These are phyloP conservation scores for Holocentrus rufus DNA, from an alignment of 2,797 vertebrate genomes.

Conservation along the genomic window DNA sequence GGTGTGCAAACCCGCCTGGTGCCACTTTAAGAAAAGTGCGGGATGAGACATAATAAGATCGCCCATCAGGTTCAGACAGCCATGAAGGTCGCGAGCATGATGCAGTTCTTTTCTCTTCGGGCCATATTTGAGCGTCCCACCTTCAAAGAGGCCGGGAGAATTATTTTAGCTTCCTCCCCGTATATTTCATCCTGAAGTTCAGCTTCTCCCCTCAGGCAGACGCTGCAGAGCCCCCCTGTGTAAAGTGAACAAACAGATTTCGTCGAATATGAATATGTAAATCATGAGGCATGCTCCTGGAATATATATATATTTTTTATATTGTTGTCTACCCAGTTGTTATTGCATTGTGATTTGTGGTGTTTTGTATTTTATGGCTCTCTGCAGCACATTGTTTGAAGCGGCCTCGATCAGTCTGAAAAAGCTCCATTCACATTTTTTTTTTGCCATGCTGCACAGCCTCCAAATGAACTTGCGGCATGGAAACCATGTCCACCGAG, in stretches of 20 bases:
- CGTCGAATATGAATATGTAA: slow-evolving; percentile 47
- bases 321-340: slow-evolving; percentile 10
- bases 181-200: slow-evolving; percentile 20
- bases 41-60: not conserved
- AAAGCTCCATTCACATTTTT: slow-evolving; percentile 8
- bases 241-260: slow-evolving; percentile 23
- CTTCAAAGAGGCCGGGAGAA: slow-evolving; percentile 17
- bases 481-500: slow-evolving; percentile 15
- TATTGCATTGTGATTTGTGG: slow-evolving; percentile 18
- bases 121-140: slow-evolving; percentile 22
- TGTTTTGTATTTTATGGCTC: slow-evolving; percentile 6
- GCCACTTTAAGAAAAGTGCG: no score
- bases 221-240: slow-evolving; percentile 7
- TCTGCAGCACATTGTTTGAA: slow-evolving; percentile 46
- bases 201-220: slow-evolving; percentile 2
- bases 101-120: slow-evolving; percentile 2
- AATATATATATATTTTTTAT: slow-evolving; percentile 28
- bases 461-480: slow-evolving; percentile 29
- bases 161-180: slow-evolving; percentile 23
- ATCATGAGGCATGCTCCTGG: slow-evolving; percentile 37
- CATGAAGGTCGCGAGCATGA: slow-evolving; percentile 18
- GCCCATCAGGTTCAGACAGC: not conserved
- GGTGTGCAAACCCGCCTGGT: no score
- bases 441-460: not conserved
- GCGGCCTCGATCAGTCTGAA: slow-evolving; percentile 6